Base-by-base conservation (phyloP, 1,140 invertebrate genomes). In the Halictus rubicundus region DNA sequence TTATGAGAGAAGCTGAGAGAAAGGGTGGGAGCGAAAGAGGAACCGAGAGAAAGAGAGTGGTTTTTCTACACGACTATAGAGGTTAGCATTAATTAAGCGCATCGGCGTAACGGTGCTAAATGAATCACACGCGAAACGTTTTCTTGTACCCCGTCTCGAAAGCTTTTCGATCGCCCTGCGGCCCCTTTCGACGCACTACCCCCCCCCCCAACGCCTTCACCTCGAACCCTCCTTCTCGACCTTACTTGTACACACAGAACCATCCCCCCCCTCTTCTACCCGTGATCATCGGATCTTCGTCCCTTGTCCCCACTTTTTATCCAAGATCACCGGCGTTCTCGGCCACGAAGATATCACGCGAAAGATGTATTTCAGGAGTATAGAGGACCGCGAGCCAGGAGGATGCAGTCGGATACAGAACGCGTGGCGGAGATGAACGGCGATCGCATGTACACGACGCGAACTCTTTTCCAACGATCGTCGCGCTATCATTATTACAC, bases 401-500 rank as follows among this genome's bases (percentile, higher is more conserved):
- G 19, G 46, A 68, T 39, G 66, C 70, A 71, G 76, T 52, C 74
- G 39, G 68, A 76, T 64, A 60, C 54, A 21, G 14, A 46, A 82
- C 76, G 81, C 65, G 81, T 76, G 84, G 79, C 79, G 83, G 75
- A 89, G 78, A 84, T 84, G 60, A 82, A 79, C 68, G 76, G 76
- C 81, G 84, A 68, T 76, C 80, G 75, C 74, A 54, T 39, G 42
- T 46, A 52, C 21, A 57, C 49, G 65, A 80, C 71, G 76, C 83
- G 68, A 80, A 69, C 80, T 49, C 32, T 79, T 74, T 60, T 86
- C 84, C 72, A 57, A 82, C 70, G 89, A 86, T 89, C 88, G 88
- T 89, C 90, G 87, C 60, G 19, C 89, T 91, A 90, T 87, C 83
- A 92, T 91, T 91, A 92, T 90, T 88, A 90, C 78, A 87, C 69